phyloP scores from a whole-genome alignment of 2,888 invertebrate genomes.

The Mesoligia furuncula region DNA sequence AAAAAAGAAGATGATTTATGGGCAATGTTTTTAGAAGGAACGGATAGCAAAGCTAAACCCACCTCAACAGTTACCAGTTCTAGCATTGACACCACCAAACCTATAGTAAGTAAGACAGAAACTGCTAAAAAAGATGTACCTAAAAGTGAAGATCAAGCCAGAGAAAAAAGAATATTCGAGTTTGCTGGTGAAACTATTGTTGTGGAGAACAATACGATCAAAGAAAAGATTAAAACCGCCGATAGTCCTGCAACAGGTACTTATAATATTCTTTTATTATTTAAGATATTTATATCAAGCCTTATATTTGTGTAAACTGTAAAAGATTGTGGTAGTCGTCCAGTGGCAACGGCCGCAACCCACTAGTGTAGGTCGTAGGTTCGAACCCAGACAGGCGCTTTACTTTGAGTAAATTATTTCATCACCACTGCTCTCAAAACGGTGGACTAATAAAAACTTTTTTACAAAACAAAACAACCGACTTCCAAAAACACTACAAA shows the following conservation, averaged over 20 bases:
- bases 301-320: not conserved
- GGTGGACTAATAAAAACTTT: too few species aligned
- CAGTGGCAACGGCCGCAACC: too few species aligned
- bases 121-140: slow-evolving; percentile 51
- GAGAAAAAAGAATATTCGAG: slow-evolving; percentile 93
- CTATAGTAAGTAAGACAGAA: slow-evolving; percentile 53
- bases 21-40: slow-evolving; percentile 94
- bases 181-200: slow-evolving; percentile 96
- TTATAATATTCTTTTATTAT: not conserved
- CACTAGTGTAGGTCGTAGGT: not conserved
- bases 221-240: slow-evolving; percentile 82
- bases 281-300: not conserved
- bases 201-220: slow-evolving; percentile 84
- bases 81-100: slow-evolving; percentile 60
- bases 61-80: slow-evolving; percentile 65
- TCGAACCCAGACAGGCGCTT: not conserved
- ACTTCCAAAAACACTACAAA: too few species aligned
- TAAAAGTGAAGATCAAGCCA: slow-evolving; percentile 83
- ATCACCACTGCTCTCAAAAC: not conserved
- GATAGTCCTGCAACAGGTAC: slow-evolving; percentile 79
- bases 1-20: slow-evolving; percentile 94
- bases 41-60: slow-evolving; percentile 86
- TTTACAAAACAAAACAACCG: too few species aligned
- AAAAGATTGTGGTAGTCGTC: too few species aligned
- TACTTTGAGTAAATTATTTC: not conserved